Percentiles rank a stretch among this genome's conserved stretches.
Conservation (phyloP, 1,140 invertebrate genomes). For the Orchesella cincta region DNA sequence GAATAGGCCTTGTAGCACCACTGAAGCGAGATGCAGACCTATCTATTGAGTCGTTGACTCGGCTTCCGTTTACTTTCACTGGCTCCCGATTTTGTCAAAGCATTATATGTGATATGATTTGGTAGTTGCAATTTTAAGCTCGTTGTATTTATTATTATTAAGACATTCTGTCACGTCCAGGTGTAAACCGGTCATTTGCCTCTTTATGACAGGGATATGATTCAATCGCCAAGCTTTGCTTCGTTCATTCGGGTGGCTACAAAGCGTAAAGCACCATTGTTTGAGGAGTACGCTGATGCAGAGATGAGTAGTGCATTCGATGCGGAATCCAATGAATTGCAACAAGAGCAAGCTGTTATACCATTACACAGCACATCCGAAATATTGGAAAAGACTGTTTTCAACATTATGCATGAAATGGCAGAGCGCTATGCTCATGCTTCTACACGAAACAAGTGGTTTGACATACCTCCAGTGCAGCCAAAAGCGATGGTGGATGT, state of each 20-base stretch:
- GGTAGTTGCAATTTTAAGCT: neutral
- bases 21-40: neutral
- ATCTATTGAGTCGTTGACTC: neutral
- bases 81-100: neutral
- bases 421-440: neutral
- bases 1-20: neutral
- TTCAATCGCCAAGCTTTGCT: neutral
- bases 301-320: neutral
- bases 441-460: neutral
- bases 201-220: constrained; percentile 6
- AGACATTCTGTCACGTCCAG: neutral
- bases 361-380: neutral
- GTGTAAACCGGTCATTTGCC: neutral
- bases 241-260: neutral
- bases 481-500: constrained; percentile 7
- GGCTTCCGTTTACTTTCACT: neutral
- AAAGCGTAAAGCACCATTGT: constrained; percentile 11
- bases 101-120: constrained; percentile 7
- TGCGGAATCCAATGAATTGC: neutral
- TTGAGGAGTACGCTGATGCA: constrained; percentile 9
- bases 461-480: constrained; percentile 3
- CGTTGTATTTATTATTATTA: too few species aligned
- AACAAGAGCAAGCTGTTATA: neutral
- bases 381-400: constrained; percentile 18
- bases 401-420: constrained; percentile 25